Evolutionary conservation across 2,888 invertebrate genomes (phyloP), one percentile per base, ranked within the genome.

Genomic region (Smittia aterrima): DNA sequence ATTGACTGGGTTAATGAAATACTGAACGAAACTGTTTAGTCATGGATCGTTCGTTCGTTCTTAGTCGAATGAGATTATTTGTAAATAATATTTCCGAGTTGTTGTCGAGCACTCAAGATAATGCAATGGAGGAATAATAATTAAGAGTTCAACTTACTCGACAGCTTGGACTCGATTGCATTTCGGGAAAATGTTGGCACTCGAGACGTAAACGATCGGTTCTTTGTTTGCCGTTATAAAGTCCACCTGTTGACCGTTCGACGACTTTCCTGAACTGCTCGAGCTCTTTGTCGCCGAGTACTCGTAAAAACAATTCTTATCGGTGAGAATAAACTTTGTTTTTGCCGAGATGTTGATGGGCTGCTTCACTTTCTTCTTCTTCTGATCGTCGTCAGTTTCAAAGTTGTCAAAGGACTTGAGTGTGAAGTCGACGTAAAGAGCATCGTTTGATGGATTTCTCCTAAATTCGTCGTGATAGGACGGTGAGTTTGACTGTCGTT

Each of bases 161-260:
- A 47, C 9, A 47, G 47, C 32, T 9, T 32, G 32, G 9, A 32
- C 13, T 20, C 64, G 25, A 40, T 81, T 82, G 79, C 83, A 92
- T 85, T 91, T 91, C 80, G 90, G 90, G 80, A 90, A 89, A 91
- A 91, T 91, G 79, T 89, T 89, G 78, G 86, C 85, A 81, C 90
- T 87, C 75, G 90, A 88, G 78, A 89, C 87, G 83, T 90, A 90
- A 77, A 90, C 86, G 77, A 90, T 88, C 73, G 90, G 90, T 73
- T 74, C n/a, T 54, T 70, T 24, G 74, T 66, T 16, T 75, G 75
- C 16, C 74, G 67, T 62, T 58, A 79, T 70, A 77, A 78, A 77
- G 77, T 78, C 70, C 77, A 77, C 75, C 75, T 32, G 18, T 58
- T 66, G 25, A 47, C 53, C 67, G 25, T 74, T 32, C 58, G 66